Conservation (phyloP, 2,113 vertebrate species). For the Trematomus loennbergii region DNA sequence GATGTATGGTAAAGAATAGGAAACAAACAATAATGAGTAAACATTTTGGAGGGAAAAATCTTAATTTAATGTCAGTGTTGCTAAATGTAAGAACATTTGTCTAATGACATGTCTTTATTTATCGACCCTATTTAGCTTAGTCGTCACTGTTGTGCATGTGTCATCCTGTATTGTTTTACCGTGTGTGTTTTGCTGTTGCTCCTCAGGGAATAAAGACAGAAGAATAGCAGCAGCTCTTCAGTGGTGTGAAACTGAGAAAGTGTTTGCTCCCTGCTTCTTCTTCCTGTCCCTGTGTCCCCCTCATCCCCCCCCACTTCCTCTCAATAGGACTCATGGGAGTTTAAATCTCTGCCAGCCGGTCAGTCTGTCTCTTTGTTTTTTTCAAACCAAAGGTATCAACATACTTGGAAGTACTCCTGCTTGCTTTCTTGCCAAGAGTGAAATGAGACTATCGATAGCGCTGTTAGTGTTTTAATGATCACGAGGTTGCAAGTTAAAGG, state of each 20-base stretch:
- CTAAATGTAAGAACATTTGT: neutral
- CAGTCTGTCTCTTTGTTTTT: neutral
- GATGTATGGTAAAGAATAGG: neutral
- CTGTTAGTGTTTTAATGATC: neutral
- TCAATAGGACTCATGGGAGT: conserved; percentile 77
- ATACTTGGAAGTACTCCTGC: neutral
- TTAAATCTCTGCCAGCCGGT: conserved; percentile 14
- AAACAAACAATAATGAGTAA: neutral
- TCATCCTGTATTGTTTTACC: conserved; percentile 34
- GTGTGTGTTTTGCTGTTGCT: conserved; percentile 24
- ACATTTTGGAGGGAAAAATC: neutral
- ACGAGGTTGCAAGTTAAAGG: neutral
- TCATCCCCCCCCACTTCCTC: conserved; percentile 29
- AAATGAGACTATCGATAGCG: neutral
- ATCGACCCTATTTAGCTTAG: neutral
- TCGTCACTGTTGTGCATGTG: conserved; percentile 12
- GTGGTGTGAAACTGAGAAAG: conserved; percentile 68
- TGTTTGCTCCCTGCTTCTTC: conserved; percentile 54
- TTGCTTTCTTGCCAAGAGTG: neutral
- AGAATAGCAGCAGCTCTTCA: conserved; percentile 56
- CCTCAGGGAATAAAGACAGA: conserved; percentile 52
- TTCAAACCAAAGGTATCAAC: neutral
- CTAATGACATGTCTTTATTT: neutral
- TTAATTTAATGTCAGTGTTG: neutral
- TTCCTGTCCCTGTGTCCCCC: conserved; percentile 54